phyloP scores from a whole-genome alignment of 2,113 vertebrate species.

The Alaudala cheleensis region DNA sequence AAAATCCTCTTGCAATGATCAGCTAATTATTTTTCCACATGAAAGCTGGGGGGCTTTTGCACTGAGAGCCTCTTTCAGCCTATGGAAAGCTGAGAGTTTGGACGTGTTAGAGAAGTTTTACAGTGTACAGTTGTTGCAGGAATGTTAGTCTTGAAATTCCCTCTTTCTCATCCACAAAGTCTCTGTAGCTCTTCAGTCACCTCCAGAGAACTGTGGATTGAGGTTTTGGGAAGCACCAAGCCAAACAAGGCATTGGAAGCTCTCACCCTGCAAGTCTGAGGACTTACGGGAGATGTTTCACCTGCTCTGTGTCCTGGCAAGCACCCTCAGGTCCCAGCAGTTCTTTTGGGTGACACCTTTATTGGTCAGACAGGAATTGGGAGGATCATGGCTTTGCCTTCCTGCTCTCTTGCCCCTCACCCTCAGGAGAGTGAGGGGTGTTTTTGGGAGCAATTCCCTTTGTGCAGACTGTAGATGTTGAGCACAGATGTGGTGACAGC shows the following conservation, averaged over 20 bases:
- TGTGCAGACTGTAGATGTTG: background rate
- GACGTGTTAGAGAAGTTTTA: background rate
- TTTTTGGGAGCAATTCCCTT: background rate
- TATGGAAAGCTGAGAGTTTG: background rate
- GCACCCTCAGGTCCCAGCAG: background rate
- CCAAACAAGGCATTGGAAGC: background rate
- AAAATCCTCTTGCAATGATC: background rate
- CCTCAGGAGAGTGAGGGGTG: background rate
- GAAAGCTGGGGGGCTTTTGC: background rate
- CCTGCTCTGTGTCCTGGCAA: background rate
- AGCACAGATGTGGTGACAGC: background rate
- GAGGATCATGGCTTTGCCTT: background rate
- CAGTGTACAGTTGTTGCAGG: background rate
- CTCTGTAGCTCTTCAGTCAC: background rate
- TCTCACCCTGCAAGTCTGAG: background rate
- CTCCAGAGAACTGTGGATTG: background rate
- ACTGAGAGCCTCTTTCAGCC: background rate
- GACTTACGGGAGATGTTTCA: background rate
- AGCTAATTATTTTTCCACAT: background rate
- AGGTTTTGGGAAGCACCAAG: background rate
- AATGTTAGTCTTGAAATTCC: background rate
- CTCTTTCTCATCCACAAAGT: accelerated
- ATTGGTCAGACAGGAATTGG: background rate
- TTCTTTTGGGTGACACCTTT: background rate
- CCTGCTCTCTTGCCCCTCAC: background rate